Conservation (phyloP, 2,113 vertebrate genomes). For the Ophiodon elongatus region DNA sequence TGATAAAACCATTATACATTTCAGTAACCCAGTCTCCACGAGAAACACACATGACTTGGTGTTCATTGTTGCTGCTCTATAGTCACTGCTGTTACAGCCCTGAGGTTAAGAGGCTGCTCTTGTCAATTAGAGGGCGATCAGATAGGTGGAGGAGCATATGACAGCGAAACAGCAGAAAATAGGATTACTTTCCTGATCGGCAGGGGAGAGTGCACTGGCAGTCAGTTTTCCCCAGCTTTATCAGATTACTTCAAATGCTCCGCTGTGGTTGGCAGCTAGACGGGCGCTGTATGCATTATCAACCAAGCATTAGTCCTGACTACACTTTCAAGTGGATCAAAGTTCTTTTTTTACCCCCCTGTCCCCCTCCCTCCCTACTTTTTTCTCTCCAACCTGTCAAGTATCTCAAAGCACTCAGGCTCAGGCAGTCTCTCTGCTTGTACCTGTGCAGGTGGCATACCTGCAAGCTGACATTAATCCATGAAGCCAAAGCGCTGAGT, state of each 20-base stretch:
- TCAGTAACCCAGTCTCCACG: not conserved
- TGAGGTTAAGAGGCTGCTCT: conserved; percentile 28
- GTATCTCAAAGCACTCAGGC: not conserved
- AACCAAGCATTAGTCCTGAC: conserved; percentile 54
- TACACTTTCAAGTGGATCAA: conserved; percentile 54
- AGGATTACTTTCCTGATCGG: conserved; percentile 67
- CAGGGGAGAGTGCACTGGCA: conserved; percentile 62
- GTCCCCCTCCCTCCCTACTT: not conserved
- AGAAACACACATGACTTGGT: conserved; percentile 9
- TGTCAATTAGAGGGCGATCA: conserved; percentile 67
- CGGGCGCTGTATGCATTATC: conserved; percentile 53
- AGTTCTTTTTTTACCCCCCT: conserved; percentile 9
- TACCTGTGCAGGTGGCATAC: conserved; percentile 21
- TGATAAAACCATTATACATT: conserved; percentile 4
- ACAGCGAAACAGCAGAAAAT: conserved; percentile 75
- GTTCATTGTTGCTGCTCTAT: conserved; percentile 20
- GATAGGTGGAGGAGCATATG: conserved; percentile 63
- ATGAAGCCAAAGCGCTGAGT: conserved; percentile 2
- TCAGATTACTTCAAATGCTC: conserved; percentile 76
- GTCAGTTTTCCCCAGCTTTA: conserved; percentile 60
- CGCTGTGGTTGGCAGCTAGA: conserved; percentile 53
- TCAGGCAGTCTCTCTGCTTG: not conserved
- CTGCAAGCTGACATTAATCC: conserved; percentile 15
- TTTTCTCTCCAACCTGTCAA: not conserved
- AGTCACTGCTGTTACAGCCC: conserved; percentile 17